These are phyloP conservation scores for Cotesia congregata DNA, from an alignment of 2,888 invertebrate genomes.

Conservation along the genomic window DNA sequence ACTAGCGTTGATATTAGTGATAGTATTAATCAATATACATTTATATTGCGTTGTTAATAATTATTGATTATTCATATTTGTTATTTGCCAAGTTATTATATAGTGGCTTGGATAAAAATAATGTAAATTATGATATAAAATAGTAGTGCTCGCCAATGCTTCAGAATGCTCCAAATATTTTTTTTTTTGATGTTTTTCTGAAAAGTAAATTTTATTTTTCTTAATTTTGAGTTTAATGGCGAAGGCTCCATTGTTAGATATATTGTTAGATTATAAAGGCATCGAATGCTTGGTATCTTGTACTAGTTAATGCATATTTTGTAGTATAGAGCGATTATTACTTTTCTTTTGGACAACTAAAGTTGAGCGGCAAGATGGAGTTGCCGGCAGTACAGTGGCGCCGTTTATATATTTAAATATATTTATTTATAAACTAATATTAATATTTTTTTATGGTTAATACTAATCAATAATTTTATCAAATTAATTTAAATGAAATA, in stretches of 20 bases:
- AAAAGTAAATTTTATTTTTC: background rate
- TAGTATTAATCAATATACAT: background rate
- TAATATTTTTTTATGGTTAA: slow-evolving; percentile 7
- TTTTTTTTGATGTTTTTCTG: too few species aligned
- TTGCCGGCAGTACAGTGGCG: slow-evolving; percentile 42
- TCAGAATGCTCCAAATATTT: too few species aligned
- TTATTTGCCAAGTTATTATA: background rate
- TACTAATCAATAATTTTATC: slow-evolving; percentile 4
- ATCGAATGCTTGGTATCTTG: background rate
- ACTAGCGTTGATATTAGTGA: background rate
- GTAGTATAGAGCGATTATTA: slow-evolving; percentile 2
- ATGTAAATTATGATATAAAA: background rate
- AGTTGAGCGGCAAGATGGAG: slow-evolving; percentile 40
- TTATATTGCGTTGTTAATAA: background rate
- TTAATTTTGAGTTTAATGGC: background rate
- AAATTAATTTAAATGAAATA: background rate
- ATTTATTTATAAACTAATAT: slow-evolving; percentile 6
- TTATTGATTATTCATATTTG: background rate
- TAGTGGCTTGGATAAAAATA: background rate
- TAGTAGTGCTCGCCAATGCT: background rate
- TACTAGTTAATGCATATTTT: background rate
- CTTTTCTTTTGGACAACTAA: slow-evolving; percentile 33
- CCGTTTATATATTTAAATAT: slow-evolving; percentile 25
- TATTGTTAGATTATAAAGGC: background rate
- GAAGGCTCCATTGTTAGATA: background rate